Conservation (phyloP, 2,113 vertebrate species). For the Calcarius ornatus region DNA sequence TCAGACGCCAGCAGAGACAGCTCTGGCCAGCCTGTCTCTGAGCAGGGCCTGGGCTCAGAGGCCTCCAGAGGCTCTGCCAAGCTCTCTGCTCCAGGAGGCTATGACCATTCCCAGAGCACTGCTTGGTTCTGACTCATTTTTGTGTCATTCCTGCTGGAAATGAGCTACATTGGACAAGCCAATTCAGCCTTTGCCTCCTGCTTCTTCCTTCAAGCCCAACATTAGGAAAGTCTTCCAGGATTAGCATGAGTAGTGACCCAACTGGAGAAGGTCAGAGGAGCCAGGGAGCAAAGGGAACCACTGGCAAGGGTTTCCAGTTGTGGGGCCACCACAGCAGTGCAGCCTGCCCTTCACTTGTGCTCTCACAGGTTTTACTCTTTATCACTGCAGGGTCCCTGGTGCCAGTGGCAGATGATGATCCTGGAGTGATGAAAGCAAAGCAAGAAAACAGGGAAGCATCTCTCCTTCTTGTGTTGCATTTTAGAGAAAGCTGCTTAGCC, state of each 20-base stretch:
- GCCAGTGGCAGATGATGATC: conserved; percentile 1
- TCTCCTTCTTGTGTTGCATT: conserved; percentile 36
- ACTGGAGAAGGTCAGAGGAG: neutral
- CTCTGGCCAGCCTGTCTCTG: neutral
- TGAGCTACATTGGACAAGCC: neutral
- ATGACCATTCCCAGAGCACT: fast-evolving
- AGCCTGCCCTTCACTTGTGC: neutral
- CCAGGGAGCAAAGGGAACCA: neutral
- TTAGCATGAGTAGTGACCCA: neutral
- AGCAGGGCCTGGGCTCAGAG: neutral
- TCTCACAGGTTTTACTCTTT: neutral
- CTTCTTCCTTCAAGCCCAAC: neutral
- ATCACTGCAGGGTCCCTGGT: neutral
- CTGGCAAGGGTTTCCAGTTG: neutral
- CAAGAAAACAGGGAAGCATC: conserved; percentile 42
- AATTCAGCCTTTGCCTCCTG: neutral
- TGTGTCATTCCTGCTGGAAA: neutral
- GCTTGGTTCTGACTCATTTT: neutral
- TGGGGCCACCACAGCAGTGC: neutral
- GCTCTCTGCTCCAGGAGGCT: fast-evolving
- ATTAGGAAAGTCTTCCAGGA: neutral
- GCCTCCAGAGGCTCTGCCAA: neutral
- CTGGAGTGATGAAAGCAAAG: conserved; percentile 5
- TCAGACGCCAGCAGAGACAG: no score
- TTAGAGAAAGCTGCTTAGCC: conserved; percentile 68